Base-by-base conservation (phyloP, 1,140 invertebrate species). In the Drosophila miranda region DNA sequence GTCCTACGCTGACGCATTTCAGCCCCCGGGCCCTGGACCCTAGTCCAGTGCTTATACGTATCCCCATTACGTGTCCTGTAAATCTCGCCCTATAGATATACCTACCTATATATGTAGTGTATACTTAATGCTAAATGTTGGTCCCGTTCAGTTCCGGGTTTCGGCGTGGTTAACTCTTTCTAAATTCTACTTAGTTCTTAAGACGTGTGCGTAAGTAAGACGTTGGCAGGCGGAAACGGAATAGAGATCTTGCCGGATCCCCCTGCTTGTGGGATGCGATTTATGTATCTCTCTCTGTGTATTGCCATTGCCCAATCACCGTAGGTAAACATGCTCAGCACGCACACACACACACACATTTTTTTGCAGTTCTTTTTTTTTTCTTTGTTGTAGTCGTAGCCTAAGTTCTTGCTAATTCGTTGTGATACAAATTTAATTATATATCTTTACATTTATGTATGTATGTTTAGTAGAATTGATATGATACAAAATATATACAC, bases 391-490 rank as follows among this genome's bases (percentile, higher is more conserved):
- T 81, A 89, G 76, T 89, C 56, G 76, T 83, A 88, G 79, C 34
- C 46, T 89, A 89, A 84, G 84, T 89, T 83, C 59, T 69, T 77
- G 82, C 82, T 84, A 89, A 87, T 86, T 86, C 70, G 74, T 86
- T 86, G 82, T 86, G 82, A 88, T 87, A 86, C 55, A 86, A 87
- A 75, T 82, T 83, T 88, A 81, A 72, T 81, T 80, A 76, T 80
- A 78, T 84, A 78, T 75, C 69, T 78, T 71, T 77, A 76, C 67
- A 81, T 70, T 78, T 83, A 83, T 78, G 74, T 75, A 81, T 84
- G 81, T 86, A 86, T 70, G 81, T 86, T 87, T 87, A 86, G 81
- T 86, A 86, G 81, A 87, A 87, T 78, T 81, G 56, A 75, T 79
- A 82, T 72, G 68, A 78, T 51, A 79, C 76, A 84, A 86, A 87